phyloP scores from a whole-genome alignment of 2,797 vertebrate species.

The Halcyon smyrnensis region DNA sequence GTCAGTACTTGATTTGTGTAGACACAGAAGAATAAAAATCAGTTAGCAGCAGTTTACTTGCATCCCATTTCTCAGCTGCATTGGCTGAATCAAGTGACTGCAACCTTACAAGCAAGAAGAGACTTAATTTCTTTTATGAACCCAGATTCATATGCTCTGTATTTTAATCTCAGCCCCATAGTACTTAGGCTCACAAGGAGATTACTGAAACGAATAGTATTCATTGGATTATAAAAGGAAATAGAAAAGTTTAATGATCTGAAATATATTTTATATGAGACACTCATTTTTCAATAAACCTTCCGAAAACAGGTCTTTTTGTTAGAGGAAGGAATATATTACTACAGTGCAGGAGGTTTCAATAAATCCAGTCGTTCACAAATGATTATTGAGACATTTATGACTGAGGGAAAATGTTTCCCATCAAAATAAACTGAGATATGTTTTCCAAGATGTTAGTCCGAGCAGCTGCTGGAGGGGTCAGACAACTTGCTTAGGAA shows the following conservation, averaged over 20 bases:
- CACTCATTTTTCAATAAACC: slow-evolving; percentile 71
- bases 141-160: slow-evolving; percentile 30
- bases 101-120: slow-evolving; percentile 35
- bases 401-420: slow-evolving; percentile 44
- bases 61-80: slow-evolving; percentile 12
- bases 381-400: slow-evolving; percentile 66
- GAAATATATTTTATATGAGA: slow-evolving; percentile 68
- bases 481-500: not conserved
- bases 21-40: slow-evolving; percentile 49
- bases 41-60: not conserved
- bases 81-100: slow-evolving; percentile 29
- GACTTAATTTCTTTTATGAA: slow-evolving; percentile 65
- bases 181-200: slow-evolving; percentile 39
- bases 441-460: slow-evolving; percentile 45
- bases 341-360: slow-evolving; percentile 40
- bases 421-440: slow-evolving; percentile 54
- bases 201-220: slow-evolving; percentile 71
- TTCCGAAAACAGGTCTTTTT: slow-evolving; percentile 66
- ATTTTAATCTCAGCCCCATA: slow-evolving; percentile 67
- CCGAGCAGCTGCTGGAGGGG: not conserved
- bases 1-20: slow-evolving; percentile 54
- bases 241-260: slow-evolving; percentile 74
- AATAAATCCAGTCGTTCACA: slow-evolving; percentile 61
- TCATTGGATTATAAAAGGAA: slow-evolving; percentile 71
- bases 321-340: slow-evolving; percentile 68